Base-by-base conservation (phyloP, 2,888 invertebrate species). In the Agrochola macilenta region DNA sequence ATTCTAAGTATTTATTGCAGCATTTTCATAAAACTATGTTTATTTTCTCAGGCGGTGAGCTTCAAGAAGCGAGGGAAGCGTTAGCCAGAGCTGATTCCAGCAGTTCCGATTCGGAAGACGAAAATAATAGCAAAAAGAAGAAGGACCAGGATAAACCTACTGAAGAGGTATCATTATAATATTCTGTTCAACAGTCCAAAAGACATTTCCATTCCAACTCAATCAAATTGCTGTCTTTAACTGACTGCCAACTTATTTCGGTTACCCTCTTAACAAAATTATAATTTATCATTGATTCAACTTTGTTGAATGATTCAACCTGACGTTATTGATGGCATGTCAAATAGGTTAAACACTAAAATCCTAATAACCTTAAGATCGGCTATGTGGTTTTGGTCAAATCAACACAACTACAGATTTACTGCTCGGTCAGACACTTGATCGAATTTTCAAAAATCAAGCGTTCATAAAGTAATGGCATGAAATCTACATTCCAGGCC, bases 21-120 rank as follows among this genome's bases (percentile, higher is more conserved):
- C 9, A 30, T 20, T 30, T 11, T 63, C 39, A 73, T 57, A n/a
- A 35, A 52, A 17, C 30, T 17, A 2, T n/a, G 26, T 65, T 14
- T 30, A 35, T 26, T 14, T 65, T 74, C 84, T 12, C 71, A 97
- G 98, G 97, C 76, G 97, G 97, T 52, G 99, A 99, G 92, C 95
- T 99, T 64, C 97, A 97, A 74, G 99, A 99, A 78, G 98, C 99
- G 0, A 97, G 98, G 84, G 99, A 99, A 90, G 99, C 98, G 89
- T 95, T 99, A 39, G 98, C 99, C 23, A 97, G 98, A 85, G 98
- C 98, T 11, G 98, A 98, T 91, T 98, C 98, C 46, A 98, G 98
- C 88, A 98, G 98, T 69, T 98, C 98, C 30, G 98, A 98, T 78
- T 98, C 98, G 0, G 98, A 98, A 83, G 98, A 98, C 68, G 98